Evolutionary conservation across 2,113 vertebrate species (phyloP), one percentile per base, ranked within the genome.

Genomic region (Vidua chalybeata): DNA sequence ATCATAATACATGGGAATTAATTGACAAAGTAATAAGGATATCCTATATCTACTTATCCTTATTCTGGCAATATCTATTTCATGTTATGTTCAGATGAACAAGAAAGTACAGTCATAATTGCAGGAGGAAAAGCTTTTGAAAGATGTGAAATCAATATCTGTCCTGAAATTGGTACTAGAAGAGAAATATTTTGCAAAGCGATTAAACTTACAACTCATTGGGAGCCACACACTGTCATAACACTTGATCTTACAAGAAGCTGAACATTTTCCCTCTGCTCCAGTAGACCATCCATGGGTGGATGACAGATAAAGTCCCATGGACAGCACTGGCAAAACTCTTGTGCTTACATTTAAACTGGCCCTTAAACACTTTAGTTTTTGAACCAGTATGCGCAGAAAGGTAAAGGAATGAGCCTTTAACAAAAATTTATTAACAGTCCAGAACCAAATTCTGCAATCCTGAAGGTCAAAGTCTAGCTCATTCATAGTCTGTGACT

Each of bases 81-180:
- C 90, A 56, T 52, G 85, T 96, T 79, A 55, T 74, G 62, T 89
- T 97, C 77, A 92, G 77, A 73, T 59, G 93, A 93, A 94, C 76
- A 84, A 85, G 91, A 89, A 95, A 94, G 41, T 43, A 86, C 41
- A 51, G 43, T 79, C 90, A 74, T 84, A 89, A 95, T 79, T 94
- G 55, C 45, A 79, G 66, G 46, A 90, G 46, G 46, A 93, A 92
- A 89, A 92, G 49, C 41, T 81, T 90, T 61, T 61, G 66, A 89
- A 88, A 92, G 41, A 92, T 89, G 37, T 73, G 46, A 96, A 95
- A 93, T 95, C 90, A 96, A 95, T 95, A 97, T 21, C 83, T 92
- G 66, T 89, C 77, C 80, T 90, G 69, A 96, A 93, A 94, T 22
- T 86, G 58, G 52, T 93, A 93, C 10, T 20, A 56, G 45, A 81